A percentile compares a stretch with the other conserved stretches of the same genome.
These are phyloP conservation scores for Cairina moschata DNA, from an alignment of 2,113 vertebrate species.

Conservation along the genomic window DNA sequence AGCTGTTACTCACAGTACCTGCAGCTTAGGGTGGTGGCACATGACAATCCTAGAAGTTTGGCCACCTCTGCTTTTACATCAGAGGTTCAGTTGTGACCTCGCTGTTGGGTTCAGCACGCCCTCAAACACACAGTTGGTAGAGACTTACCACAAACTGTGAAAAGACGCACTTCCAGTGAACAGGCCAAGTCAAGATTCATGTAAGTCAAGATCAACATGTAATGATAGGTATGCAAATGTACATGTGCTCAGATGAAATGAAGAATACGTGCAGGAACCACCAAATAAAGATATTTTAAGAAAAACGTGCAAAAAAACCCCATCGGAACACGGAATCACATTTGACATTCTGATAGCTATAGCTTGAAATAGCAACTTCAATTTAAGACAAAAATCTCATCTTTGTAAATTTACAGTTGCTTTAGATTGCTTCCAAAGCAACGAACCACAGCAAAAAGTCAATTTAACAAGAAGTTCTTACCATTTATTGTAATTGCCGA, in stretches of 20 bases:
- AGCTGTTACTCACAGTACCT: not conserved
- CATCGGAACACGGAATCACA: not conserved
- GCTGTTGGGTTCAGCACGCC: rapidly evolving
- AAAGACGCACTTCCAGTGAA: not conserved
- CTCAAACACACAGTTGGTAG: not conserved
- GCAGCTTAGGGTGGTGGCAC: not conserved
- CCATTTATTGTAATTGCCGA: not conserved
- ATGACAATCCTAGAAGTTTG: not conserved
- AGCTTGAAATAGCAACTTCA: not conserved
- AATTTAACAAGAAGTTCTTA: not conserved
- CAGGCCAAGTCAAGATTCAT: not conserved
- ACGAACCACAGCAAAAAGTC: not conserved
- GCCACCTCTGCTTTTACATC: rapidly evolving
- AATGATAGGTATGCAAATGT: not conserved
- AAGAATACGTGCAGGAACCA: not conserved
- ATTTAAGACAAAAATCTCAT: not conserved
- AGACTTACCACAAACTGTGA: not conserved
- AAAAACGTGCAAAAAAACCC: not conserved
- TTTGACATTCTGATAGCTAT: not conserved
- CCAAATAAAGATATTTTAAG: not conserved
- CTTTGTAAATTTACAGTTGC: not conserved
- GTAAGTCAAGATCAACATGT: not conserved
- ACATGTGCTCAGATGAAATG: not conserved
- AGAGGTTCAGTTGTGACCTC: not conserved
- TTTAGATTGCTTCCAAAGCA: not conserved